phyloP scores from a whole-genome alignment of 2,797 vertebrate species.

The Cacajao melanocephalus region DNA sequence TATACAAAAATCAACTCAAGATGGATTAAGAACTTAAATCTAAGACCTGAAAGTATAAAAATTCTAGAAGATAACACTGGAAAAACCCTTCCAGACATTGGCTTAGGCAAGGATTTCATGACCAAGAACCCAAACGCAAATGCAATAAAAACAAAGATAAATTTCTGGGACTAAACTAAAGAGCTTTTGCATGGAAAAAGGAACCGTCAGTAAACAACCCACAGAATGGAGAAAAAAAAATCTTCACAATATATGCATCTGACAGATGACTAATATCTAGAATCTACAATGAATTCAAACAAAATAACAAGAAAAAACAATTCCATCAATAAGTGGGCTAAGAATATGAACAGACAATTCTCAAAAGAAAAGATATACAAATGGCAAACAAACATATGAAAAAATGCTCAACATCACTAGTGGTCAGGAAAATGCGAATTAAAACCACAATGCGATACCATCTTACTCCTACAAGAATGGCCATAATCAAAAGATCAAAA shows the following conservation, averaged over 20 bases:
- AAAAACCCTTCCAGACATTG: background rate
- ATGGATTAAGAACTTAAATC: background rate
- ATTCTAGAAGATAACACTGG: background rate
- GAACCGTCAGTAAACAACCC: background rate
- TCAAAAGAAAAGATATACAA: background rate
- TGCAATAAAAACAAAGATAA: background rate
- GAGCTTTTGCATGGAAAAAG: background rate
- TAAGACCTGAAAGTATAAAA: background rate
- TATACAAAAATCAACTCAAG: background rate
- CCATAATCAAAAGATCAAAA: background rate
- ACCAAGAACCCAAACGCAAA: background rate
- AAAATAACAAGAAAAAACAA: background rate
- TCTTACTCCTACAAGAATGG: background rate
- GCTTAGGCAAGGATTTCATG: background rate
- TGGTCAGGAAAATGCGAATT: background rate
- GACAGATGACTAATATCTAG: background rate
- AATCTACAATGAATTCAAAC: background rate
- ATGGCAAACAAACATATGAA: background rate
- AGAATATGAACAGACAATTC: background rate
- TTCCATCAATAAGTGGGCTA: background rate
- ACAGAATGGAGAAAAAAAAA: background rate
- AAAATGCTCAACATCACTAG: background rate
- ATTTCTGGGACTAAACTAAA: background rate
- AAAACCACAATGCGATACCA: background rate
- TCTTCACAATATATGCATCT: background rate